These are phyloP conservation scores for Lordiphosa clarofinis DNA, from an alignment of 1,140 invertebrate genomes.

Conservation along the genomic window DNA sequence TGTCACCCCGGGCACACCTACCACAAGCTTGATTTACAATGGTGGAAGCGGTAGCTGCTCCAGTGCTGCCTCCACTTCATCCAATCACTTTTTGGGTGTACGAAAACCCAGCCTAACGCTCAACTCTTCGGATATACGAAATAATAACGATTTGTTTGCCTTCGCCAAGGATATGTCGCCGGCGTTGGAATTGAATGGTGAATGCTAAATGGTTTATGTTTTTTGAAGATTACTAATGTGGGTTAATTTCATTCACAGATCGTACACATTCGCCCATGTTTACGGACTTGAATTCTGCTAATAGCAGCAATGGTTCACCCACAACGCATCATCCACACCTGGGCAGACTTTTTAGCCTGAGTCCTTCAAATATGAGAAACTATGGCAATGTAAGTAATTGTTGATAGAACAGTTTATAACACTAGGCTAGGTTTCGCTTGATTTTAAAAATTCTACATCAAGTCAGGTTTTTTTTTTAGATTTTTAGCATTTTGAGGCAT, in stretches of 20 bases:
- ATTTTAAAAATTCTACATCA: too few species aligned
- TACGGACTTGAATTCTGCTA: conserved; percentile 54
- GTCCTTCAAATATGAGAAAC: conserved; percentile 66
- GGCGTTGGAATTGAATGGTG: conserved; percentile 55
- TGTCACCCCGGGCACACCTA: conserved; percentile 44
- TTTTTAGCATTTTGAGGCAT: too few species aligned
- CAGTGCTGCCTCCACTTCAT: conserved; percentile 24
- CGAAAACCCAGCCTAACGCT: conserved; percentile 70
- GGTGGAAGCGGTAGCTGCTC: conserved; percentile 23
- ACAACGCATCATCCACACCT: conserved; percentile 60
- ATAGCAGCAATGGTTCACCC: conserved; percentile 57
- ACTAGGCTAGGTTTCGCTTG: too few species aligned
- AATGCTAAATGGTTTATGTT: neutral
- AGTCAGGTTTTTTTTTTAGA: too few species aligned
- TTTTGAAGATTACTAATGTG: neutral
- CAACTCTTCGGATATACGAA: conserved; percentile 69
- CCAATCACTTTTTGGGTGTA: conserved; percentile 61
- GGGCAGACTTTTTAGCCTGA: conserved; percentile 67
- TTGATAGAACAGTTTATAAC: neutral
- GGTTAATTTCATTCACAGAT: conserved; percentile 31
- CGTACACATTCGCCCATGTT: conserved; percentile 71
- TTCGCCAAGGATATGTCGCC: conserved; percentile 76
- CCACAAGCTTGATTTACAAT: conserved; percentile 19
- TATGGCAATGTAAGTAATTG: conserved; percentile 72
- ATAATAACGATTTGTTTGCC: conserved; percentile 72